These are phyloP conservation scores for Chaetorhynchus papuensis DNA, from an alignment of 2,113 vertebrate species.

Conservation along the genomic window DNA sequence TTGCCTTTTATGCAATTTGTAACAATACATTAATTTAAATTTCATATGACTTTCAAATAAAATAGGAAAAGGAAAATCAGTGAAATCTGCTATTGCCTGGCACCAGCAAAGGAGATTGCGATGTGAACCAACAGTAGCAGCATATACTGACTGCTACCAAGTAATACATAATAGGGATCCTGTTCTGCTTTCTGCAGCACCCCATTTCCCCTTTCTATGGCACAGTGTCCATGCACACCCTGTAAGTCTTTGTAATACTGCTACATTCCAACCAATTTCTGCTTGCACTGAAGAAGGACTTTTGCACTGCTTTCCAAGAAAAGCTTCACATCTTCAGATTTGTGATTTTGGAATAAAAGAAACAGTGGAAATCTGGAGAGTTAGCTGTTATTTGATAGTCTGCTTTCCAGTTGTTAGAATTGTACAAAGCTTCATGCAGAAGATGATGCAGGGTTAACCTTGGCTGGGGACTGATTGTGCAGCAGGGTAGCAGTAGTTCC, in stretches of 20 bases:
- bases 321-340: not conserved
- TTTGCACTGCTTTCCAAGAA: not conserved
- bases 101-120: not conserved
- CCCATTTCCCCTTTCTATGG: not conserved
- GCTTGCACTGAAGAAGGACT: not conserved
- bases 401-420: not conserved
- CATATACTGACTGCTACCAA: not conserved
- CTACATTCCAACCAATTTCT: not conserved
- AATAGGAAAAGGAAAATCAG: not conserved
- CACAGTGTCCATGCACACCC: not conserved
- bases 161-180: not conserved
- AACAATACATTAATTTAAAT: not conserved
- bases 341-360: not conserved
- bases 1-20: not conserved
- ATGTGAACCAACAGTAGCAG: not conserved
- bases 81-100: not conserved
- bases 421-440: not conserved
- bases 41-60: not conserved
- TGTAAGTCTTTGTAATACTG: not conserved
- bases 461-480: not conserved
- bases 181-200: not conserved
- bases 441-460: not conserved
- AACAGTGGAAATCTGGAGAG: not conserved
- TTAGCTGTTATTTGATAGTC: not conserved
- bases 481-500: not conserved